Evolutionary conservation across 92 coral and sea anemone species (phyloP).

Genomic region (Phenganax stokvisi): DNA sequence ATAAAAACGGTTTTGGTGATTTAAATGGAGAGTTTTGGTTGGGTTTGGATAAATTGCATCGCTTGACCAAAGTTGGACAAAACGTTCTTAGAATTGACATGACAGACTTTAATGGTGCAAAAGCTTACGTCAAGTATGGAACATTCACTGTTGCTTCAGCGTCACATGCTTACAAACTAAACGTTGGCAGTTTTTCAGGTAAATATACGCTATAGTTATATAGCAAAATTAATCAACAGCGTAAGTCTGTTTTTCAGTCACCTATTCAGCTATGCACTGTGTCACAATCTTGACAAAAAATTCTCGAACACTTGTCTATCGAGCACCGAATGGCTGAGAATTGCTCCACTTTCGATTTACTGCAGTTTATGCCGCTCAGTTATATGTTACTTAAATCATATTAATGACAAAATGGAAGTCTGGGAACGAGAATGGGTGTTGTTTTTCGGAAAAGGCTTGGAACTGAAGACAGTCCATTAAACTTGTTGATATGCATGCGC

Average conservation of each 20-base stretch:
- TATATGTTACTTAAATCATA: too few species aligned
- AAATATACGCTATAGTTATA: background rate
- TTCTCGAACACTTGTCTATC: too few species aligned
- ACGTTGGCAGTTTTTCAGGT: background rate
- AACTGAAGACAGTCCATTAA: too few species aligned
- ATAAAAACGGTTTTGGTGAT: background rate
- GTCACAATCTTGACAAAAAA: background rate
- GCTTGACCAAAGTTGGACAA: background rate
- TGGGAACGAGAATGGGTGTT: too few species aligned
- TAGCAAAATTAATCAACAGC: background rate
- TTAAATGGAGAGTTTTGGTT: background rate
- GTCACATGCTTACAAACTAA: background rate
- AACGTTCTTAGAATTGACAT: background rate
- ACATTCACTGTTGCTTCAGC: background rate
- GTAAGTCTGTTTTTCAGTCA: background rate
- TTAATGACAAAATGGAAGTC: too few species aligned
- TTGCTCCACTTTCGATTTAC: too few species aligned
- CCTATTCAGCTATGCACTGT: background rate
- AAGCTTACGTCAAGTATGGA: background rate
- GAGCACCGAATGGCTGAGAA: too few species aligned
- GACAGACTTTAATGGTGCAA: background rate
- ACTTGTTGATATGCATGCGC: too few species aligned
- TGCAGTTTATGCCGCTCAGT: too few species aligned
- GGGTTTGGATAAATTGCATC: background rate
- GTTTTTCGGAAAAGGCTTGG: too few species aligned